Evolutionary conservation across 2,888 invertebrate genomes (phyloP), one percentile per base, ranked within the genome.

Genomic region (Adela reaumurella): DNA sequence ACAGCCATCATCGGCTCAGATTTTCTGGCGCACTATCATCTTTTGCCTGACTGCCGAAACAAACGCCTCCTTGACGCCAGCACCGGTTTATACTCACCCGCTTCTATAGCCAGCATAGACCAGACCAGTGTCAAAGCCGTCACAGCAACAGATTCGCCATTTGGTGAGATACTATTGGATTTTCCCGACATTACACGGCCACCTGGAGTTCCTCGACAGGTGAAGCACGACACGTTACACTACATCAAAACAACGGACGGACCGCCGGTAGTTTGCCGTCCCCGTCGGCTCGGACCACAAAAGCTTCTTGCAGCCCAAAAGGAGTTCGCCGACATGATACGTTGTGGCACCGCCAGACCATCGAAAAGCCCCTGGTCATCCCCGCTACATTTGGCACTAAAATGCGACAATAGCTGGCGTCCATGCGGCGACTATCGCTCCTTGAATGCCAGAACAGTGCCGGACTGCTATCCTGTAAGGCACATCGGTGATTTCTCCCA

Each of bases 401-500:
- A 61, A 49, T 51, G 52, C 43, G 45, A 44, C 14, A 54, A 51
- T 11, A 47, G 50, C 3, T 58, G 57, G 57, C 42, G 60, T 6
- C 55, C 56, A 2, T 61, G 63, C 51, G 60, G 61, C 0, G 61
- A 66, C 42, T 65, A 57, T 47, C 44, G 63, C 1, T n/a, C 18
- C 5, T 49, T 65, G 1, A 65, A 63, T 47, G 55, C 57, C 2
- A 52, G 51, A 19, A 62, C 59, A 1, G 52, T 56, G 6, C 56
- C 59, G 4, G 59, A 62, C 43, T 50, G 52, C 28, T 64, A 63
- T 49, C 63, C 64, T 0, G 50, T 63, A 3, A 54, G 59, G 2
- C 58, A 64, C 50, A 58, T 70, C 4, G 57, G 63, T 16, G 64
- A 67, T 50, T 63, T 66, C 49, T 19, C 60, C 0, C 55, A 59